Evolutionary conservation across 1,140 invertebrate genomes (phyloP), one percentile per base, ranked within the genome.

Genomic region (Bilobella aurantiaca): DNA sequence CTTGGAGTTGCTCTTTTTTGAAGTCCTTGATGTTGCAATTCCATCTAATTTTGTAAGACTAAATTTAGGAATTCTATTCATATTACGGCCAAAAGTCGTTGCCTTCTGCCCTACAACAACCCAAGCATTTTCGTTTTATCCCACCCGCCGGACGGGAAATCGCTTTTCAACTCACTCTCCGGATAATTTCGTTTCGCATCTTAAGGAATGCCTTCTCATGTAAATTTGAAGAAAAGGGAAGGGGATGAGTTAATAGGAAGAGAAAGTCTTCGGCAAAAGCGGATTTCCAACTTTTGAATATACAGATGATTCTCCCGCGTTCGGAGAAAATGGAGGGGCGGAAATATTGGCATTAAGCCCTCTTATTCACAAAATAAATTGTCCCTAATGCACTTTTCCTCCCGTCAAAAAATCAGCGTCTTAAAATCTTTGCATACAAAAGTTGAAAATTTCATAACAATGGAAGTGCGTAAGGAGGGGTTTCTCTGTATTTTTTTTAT

Each of bases 311-410:
- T n/a, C n/a, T n/a, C n/a, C n/a, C n/a, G n/a, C n/a, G n/a, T n/a
- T n/a, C n/a, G n/a, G n/a, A 23, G 49, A 53, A 53, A 23, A 5
- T 18, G 49, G 49, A 16, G 14, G 12, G 12, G 21, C 49, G 5
- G 21, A 53, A 42, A 42, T 42, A 42, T 42, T 42, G 49, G 49
- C 49, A 16, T 23, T 42, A 53, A 53, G 49, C 49, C 49, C 49
- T 23, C 49, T 53, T 53, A 53, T 53, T 53, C 49, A 53, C 25
- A 23, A 53, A 53, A 12, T 53, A 53, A 53, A 53, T 53, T 16
- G 49, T 53, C 49, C 49, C 49, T 53, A 53, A 53, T 53, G 49
- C 49, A 53, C 49, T 23, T 53, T 18, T 53, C 14, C 49, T 53
- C 49, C 49, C 49, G n/a, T n/a, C n/a, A n/a, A n/a, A n/a, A n/a